Evolutionary conservation across 92 coral and sea anemone species (phyloP).

Genomic region (Nematostella vectensis): DNA sequence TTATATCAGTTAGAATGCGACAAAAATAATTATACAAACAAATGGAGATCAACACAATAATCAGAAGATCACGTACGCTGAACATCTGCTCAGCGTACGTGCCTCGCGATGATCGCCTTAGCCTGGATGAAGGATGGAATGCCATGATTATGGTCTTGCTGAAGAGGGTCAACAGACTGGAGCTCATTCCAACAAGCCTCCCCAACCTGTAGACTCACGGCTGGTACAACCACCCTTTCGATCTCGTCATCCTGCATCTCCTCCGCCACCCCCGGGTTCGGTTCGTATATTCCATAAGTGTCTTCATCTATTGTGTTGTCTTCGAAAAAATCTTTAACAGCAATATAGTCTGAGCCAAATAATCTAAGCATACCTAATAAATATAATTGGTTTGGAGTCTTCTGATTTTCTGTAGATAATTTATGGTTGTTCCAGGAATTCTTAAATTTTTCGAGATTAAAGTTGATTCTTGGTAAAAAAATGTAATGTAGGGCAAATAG

Average conservation of each 20-base stretch:
- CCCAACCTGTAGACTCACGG: background rate
- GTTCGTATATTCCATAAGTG: conserved; percentile 17
- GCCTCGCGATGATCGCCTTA: too few relatives aligned
- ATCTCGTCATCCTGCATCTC: background rate
- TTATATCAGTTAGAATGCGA: too few relatives aligned
- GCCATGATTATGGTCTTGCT: too few relatives aligned
- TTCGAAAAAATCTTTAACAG: conserved; percentile 32
- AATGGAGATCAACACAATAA: too few relatives aligned
- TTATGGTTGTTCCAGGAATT: conserved; percentile 41
- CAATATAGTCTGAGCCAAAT: conserved; percentile 15
- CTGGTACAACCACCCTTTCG: conserved; percentile 8
- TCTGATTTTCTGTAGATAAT: conserved; percentile 27
- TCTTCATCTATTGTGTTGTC: background rate
- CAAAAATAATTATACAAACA: too few relatives aligned
- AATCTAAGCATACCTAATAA: conserved; percentile 16
- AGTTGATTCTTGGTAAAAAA: too few relatives aligned
- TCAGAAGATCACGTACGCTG: too few relatives aligned
- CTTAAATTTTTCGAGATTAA: conserved; percentile 12
- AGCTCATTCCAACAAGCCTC: background rate
- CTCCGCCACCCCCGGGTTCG: conserved; percentile 14
- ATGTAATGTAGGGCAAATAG: too few relatives aligned
- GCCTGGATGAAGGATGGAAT: too few relatives aligned
- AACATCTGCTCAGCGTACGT: too few relatives aligned
- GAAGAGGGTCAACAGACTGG: too few relatives aligned
- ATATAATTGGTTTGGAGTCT: conserved; percentile 35